Percentiles rank a stretch among this genome's conserved stretches.
Conservation (phyloP, 2,888 invertebrate species). For the Pycnomerus fuliginosus region DNA sequence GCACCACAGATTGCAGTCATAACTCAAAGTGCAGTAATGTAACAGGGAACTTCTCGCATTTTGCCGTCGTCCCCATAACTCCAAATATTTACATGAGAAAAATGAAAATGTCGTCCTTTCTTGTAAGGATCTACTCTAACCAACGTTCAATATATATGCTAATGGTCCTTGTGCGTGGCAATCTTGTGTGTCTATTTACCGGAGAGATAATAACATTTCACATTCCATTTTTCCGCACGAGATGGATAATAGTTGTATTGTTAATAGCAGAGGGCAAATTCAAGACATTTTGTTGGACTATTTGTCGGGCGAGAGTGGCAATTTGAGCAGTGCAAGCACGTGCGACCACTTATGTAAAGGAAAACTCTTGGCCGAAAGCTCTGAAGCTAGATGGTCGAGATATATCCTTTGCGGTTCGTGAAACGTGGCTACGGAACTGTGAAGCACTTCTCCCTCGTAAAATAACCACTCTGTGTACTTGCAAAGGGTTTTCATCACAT, state of each 20-base stretch:
- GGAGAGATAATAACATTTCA: conserved; percentile 20
- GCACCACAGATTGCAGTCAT: background rate
- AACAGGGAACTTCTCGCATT: background rate
- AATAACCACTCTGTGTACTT: too few relatives aligned
- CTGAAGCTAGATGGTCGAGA: conserved; percentile 7
- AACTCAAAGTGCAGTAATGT: background rate
- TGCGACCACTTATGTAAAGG: conserved; percentile 13
- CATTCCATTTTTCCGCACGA: conserved; percentile 17
- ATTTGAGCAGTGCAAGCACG: conserved; percentile 7
- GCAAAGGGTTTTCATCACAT: too few relatives aligned
- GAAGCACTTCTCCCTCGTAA: too few relatives aligned
- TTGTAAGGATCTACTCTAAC: conserved; percentile 14
- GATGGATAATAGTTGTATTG: too few relatives aligned
- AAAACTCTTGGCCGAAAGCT: conserved; percentile 9
- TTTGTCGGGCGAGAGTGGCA: conserved; percentile 1
- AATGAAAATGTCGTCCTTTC: conserved; percentile 28
- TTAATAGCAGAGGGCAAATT: background rate
- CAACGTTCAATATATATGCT: conserved; percentile 37
- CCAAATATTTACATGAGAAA: conserved; percentile 24
- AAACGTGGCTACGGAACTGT: conserved; percentile 3
- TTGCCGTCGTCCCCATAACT: background rate
- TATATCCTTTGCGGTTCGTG: conserved; percentile 11
- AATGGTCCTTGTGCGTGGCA: conserved; percentile 29
- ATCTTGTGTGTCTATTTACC: conserved; percentile 35
- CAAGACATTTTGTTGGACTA: background rate